Conservation (phyloP, 2,888 invertebrate species). For the Rutpela maculata region DNA sequence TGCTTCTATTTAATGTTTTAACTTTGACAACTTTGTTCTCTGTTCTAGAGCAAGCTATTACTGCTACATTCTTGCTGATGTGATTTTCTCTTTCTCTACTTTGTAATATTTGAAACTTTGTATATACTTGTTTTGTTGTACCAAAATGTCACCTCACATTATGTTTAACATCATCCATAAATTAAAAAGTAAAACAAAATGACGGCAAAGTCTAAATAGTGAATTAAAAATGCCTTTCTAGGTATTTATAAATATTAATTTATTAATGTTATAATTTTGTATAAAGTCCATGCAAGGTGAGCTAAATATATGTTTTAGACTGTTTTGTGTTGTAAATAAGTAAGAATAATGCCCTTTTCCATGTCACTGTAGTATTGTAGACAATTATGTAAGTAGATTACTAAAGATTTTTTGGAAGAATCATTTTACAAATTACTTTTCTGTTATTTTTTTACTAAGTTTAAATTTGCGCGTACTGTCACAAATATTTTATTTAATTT, state of each 20-base stretch:
- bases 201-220: too few relatives aligned
- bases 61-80: conserved; percentile 17
- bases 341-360: neutral
- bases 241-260: neutral
- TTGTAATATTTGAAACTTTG: conserved; percentile 15
- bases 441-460: too few relatives aligned
- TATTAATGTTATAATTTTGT: conserved; percentile 1
- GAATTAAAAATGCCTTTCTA: too few relatives aligned
- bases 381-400: neutral
- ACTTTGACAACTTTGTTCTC: conserved; percentile 16
- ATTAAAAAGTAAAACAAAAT: neutral
- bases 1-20: conserved; percentile 33
- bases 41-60: conserved; percentile 30
- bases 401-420: too few relatives aligned
- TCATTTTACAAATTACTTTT: too few relatives aligned
- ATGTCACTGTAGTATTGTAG: neutral
- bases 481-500: too few relatives aligned
- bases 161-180: neutral
- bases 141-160: neutral
- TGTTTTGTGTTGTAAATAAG: neutral
- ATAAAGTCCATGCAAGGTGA: conserved; percentile 13
- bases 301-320: neutral
- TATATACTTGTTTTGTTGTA: conserved; percentile 14
- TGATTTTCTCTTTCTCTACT: neutral
- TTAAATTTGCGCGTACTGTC: too few relatives aligned